Conservation (phyloP, 2,113 vertebrate genomes). For the Psilopsiagon aurifrons region DNA sequence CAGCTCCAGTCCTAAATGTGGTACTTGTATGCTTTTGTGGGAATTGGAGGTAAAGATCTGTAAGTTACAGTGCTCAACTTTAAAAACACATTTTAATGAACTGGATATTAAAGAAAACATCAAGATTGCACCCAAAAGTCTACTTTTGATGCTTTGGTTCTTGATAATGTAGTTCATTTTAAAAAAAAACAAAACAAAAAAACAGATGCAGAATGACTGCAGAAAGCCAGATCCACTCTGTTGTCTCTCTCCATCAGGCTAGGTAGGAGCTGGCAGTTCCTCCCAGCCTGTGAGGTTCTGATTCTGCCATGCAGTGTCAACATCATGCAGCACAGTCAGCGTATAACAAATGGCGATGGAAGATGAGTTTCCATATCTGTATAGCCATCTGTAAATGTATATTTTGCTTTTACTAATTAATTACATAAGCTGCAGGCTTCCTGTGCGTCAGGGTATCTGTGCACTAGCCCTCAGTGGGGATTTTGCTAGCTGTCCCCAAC, state of each 20-base stretch:
- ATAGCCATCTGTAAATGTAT: neutral
- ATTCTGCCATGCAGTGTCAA: neutral
- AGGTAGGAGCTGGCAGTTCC: neutral
- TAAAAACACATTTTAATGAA: neutral
- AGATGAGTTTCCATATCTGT: neutral
- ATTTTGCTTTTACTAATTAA: neutral
- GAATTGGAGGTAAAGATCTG: neutral
- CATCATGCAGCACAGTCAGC: neutral
- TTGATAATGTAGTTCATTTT: neutral
- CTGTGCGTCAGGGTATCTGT: neutral
- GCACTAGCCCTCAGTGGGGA: neutral
- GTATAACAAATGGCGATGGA: neutral
- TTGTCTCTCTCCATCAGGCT: neutral
- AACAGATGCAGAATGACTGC: no score
- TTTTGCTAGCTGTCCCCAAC: neutral
- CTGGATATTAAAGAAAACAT: neutral
- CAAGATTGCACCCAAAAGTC: neutral
- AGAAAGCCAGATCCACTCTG: neutral
- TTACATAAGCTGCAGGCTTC: neutral
- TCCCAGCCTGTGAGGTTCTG: accelerated
- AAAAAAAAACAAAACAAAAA: neutral
- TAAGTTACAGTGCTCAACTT: neutral
- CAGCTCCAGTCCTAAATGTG: neutral
- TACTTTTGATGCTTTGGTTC: neutral
- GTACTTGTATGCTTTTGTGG: neutral